A percentile compares a stretch with the other conserved stretches of the same genome.
Evolutionary conservation across 2,113 vertebrate species (phyloP).

Genomic region (Alaudala cheleensis): DNA sequence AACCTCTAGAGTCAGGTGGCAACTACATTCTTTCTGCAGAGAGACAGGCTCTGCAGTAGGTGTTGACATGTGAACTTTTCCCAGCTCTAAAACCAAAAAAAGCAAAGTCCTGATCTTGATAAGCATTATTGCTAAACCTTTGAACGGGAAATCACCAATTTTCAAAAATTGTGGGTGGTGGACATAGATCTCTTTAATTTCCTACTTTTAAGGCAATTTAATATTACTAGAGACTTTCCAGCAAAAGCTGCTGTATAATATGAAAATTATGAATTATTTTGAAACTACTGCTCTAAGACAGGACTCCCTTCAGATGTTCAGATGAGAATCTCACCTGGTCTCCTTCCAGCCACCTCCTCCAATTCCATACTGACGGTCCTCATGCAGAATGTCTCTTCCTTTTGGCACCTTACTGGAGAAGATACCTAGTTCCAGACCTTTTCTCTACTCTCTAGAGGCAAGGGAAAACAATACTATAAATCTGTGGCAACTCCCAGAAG

Average conservation of each 20-base stretch:
- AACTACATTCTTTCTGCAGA: background rate
- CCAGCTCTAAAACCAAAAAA: background rate
- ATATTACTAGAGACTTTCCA: background rate
- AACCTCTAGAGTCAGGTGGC: background rate
- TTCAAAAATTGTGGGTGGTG: background rate
- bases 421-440: background rate
- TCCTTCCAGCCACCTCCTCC: background rate
- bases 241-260: background rate
- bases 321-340: background rate
- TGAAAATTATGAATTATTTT: background rate
- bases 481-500: background rate
- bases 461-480: background rate
- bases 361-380: background rate
- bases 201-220: background rate
- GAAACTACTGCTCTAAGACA: background rate
- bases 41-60: background rate
- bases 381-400: background rate
- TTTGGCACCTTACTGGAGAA: background rate
- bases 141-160: background rate
- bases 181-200: background rate
- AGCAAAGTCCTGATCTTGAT: background rate
- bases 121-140: background rate
- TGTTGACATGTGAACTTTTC: background rate
- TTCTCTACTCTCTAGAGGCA: background rate
- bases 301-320: background rate